These are phyloP conservation scores for Toxonevra muliebris DNA, from an alignment of 2,888 invertebrate genomes.

Conservation along the genomic window DNA sequence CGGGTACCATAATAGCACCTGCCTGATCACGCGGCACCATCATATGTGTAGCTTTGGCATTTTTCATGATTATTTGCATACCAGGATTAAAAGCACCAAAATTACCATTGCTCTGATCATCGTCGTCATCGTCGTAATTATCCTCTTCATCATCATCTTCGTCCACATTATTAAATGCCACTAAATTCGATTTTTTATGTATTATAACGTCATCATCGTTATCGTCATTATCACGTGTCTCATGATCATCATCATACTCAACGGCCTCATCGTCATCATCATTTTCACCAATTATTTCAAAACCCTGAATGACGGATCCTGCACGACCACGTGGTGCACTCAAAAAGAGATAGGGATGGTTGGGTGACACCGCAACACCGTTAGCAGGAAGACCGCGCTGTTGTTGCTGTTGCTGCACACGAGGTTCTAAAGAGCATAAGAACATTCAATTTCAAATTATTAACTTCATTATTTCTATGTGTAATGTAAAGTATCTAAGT, in stretches of 20 bases:
- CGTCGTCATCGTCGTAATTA: conserved; percentile 35
- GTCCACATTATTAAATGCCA: conserved; percentile 18
- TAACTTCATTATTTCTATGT: not conserved
- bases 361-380: conserved; percentile 27
- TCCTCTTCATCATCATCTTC: conserved; percentile 14
- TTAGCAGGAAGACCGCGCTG: conserved; percentile 13
- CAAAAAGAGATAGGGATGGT: conserved; percentile 56
- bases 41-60: conserved; percentile 50
- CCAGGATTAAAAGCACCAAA: conserved; percentile 10
- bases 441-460: not conserved
- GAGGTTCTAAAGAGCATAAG: conserved; percentile 42
- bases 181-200: too few relatives aligned
- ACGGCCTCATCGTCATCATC: conserved; percentile 33
- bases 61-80: conserved; percentile 40
- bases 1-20: conserved; percentile 58
- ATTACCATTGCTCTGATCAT: conserved; percentile 22
- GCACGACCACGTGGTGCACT: conserved; percentile 50
- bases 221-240: conserved; percentile 35
- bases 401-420: conserved; percentile 37
- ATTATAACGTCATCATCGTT: conserved; percentile 7
- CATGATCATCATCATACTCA: conserved; percentile 27
- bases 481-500: not conserved
- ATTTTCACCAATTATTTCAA: conserved; percentile 39
- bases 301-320: conserved; percentile 49
- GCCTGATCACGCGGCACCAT: conserved; percentile 53